phyloP scores from a whole-genome alignment of 2,888 invertebrate genomes.

The Thera britannica region DNA sequence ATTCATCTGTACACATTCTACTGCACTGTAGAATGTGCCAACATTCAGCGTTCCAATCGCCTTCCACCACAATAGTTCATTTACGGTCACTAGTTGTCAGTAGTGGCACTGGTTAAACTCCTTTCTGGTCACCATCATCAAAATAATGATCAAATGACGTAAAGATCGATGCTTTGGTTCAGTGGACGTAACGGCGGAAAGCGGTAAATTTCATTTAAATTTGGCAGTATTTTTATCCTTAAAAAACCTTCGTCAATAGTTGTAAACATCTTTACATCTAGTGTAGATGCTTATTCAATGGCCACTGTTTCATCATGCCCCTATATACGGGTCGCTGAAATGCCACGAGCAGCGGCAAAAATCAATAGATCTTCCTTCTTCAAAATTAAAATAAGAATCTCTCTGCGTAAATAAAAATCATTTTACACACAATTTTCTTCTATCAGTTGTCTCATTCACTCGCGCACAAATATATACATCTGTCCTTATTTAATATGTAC shows the following conservation, averaged over 20 bases:
- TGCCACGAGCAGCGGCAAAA: not conserved
- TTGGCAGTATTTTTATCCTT: conserved; percentile 7
- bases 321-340: too few relatives aligned
- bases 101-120: not conserved
- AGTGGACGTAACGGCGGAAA: not conserved
- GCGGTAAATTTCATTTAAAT: conserved; percentile 1
- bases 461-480: conserved; percentile 40
- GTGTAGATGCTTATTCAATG: too few relatives aligned
- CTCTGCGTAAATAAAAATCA: not conserved
- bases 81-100: not conserved
- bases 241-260: not conserved
- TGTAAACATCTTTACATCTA: too few relatives aligned
- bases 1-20: not conserved
- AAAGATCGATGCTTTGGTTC: not conserved
- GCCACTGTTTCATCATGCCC: too few relatives aligned
- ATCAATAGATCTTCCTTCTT: conserved; percentile 4
- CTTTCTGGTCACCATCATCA: too few relatives aligned
- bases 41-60: not conserved
- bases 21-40: not conserved
- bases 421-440: not conserved
- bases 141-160: too few relatives aligned
- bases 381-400: not conserved
- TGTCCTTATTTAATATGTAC: conserved; percentile 48
- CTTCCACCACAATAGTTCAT: not conserved
- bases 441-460: conserved; percentile 8